Percentiles rank a stretch among this genome's conserved stretches.
These are phyloP conservation scores for Tretioscincus oriximinensis DNA, from an alignment of 2,113 vertebrate species.

Conservation along the genomic window DNA sequence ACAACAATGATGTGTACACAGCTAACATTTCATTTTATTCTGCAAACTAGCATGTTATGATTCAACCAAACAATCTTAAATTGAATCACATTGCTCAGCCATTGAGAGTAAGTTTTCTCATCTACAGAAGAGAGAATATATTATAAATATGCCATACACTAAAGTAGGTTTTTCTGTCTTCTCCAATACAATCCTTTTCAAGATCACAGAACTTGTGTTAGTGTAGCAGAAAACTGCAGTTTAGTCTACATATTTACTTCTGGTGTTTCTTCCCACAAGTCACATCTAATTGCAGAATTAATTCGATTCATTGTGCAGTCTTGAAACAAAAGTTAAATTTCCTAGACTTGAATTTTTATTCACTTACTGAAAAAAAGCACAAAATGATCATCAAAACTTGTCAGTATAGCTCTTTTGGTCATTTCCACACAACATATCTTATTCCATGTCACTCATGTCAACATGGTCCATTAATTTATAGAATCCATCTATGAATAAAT, in stretches of 20 bases:
- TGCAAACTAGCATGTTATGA: not conserved
- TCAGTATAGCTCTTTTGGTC: conserved; percentile 22
- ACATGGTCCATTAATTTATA: no score
- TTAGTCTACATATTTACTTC: not conserved
- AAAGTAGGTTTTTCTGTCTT: conserved; percentile 2
- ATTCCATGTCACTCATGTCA: no score
- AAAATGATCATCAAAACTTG: conserved; percentile 39
- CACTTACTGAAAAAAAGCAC: conserved; percentile 48
- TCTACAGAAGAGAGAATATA: not conserved
- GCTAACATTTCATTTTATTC: conserved; percentile 29
- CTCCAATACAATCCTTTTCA: not conserved
- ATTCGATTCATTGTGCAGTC: conserved; percentile 31
- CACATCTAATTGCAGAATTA: conserved; percentile 25
- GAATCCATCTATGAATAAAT: no score
- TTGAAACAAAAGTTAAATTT: conserved; percentile 30
- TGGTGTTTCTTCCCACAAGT: not conserved
- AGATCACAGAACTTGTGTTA: conserved; percentile 4
- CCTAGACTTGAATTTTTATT: conserved; percentile 46
- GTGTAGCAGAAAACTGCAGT: conserved; percentile 7
- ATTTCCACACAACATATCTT: not conserved
- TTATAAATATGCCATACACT: not conserved
- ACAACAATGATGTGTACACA: not conserved
- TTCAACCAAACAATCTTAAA: conserved; percentile 17
- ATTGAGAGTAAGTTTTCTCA: not conserved
- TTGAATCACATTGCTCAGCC: not conserved